Percentiles rank a stretch among this genome's conserved stretches.
Evolutionary conservation across 2,888 invertebrate species (phyloP).

Genomic region (Hydrotaea cyrtoneurina): DNA sequence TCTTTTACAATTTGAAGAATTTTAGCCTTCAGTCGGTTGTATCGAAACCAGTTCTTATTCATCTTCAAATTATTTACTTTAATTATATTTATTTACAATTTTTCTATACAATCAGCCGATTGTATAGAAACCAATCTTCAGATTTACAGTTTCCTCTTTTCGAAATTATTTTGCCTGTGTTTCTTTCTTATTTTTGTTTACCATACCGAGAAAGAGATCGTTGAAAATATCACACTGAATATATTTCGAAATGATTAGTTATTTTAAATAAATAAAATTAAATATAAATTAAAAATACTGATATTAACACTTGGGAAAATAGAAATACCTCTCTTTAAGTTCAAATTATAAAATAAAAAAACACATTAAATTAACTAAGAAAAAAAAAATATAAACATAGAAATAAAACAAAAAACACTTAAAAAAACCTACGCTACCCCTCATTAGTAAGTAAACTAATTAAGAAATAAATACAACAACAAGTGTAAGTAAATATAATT

Average conservation of each 20-base stretch:
- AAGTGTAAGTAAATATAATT: background rate
- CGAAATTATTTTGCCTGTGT: too few species aligned
- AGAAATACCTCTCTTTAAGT: slow-evolving; percentile 82
- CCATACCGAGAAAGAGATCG: too few species aligned
- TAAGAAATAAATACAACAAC: slow-evolving; percentile 28
- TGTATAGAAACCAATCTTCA: too few species aligned
- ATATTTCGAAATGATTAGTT: background rate
- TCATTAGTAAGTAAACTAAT: slow-evolving; percentile 47
- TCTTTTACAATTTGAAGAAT: too few species aligned
- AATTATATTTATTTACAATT: too few species aligned
- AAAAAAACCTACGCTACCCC: slow-evolving; percentile 47
- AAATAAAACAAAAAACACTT: slow-evolving; percentile 34
- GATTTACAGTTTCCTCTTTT: too few species aligned
- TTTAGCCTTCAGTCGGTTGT: too few species aligned
- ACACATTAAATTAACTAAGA: slow-evolving; percentile 62
- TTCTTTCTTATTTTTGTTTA: too few species aligned
- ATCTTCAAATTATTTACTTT: too few species aligned
- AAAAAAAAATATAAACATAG: slow-evolving; percentile 56
- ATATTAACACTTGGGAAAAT: slow-evolving; percentile 80
- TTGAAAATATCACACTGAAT: slow-evolving; percentile 48
- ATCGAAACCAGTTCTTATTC: too few species aligned
- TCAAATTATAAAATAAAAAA: slow-evolving; percentile 75
- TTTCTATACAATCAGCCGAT: too few species aligned
- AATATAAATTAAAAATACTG: slow-evolving; percentile 62
- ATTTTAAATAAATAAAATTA: background rate